Base-by-base conservation (phyloP, 1,140 invertebrate species). In the Gonatopus flavifemur region DNA sequence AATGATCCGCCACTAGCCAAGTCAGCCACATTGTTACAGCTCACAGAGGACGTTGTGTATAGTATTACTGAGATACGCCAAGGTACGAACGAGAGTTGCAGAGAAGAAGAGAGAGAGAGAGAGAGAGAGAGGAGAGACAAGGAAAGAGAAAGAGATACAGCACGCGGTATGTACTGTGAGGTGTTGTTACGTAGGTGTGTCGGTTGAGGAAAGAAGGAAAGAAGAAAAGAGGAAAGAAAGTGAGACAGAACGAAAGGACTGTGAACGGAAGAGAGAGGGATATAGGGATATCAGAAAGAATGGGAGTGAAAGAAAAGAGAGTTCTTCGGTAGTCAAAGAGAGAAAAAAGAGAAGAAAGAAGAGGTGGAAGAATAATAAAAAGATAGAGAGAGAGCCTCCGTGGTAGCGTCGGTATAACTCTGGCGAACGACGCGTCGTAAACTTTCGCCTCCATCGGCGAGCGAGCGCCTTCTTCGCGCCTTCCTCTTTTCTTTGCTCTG, bases 341-440 rank as follows among this genome's bases (percentile, higher is more conserved):
- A 46, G 31, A 19, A 31, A 25, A 41, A 35, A 42, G 55, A 57
- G 49, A 21, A 19, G n/a, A 8, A 49, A 49, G 36, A 51, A 42
- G 46, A 41, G 24, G 30, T 36, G 46, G 46, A 50, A 20, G 36
- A 47, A n/a, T n/a, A n/a, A n/a, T n/a, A n/a, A n/a, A n/a, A n/a
- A n/a, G n/a, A 25, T 40, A 31, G 39, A 49, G 36, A 44, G 36
- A 49, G 52, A 58, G 58, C 50, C 59, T 52, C 58, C 59, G 62
- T 69, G 65, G 72, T 73, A 74, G 70, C 69, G 67, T 72, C 64
- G 62, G 67, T 71, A n/a, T n/a, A 70, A 72, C 65, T 73, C 65
- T 61, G 67, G 55, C 57, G 62, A 57, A 55, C 66, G 70, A 69
- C 67, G 72, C 69, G 69, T 71, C 72, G 70, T 74, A 74, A 74